Conservation (phyloP, 2,888 invertebrate genomes). For the Agriopis leucophaearia region DNA sequence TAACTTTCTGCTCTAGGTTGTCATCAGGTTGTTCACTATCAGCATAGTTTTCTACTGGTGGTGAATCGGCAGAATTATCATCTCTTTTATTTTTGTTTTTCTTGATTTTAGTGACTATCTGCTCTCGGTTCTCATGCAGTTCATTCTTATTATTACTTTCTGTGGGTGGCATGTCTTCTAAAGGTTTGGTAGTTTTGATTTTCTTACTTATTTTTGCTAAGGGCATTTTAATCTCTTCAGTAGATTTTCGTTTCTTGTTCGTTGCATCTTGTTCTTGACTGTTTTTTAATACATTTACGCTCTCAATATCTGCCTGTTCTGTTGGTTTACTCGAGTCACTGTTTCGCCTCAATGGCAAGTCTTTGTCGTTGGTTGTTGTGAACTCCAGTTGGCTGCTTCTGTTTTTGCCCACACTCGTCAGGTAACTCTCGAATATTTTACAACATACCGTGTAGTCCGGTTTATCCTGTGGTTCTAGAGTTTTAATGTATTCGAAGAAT, state of each 20-base stretch:
- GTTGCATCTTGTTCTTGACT: no score
- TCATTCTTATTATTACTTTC: background rate
- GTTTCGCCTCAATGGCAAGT: constrained; percentile 43
- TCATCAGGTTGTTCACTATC: background rate
- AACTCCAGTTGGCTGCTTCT: constrained; percentile 88
- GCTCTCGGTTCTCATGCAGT: background rate
- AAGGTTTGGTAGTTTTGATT: background rate
- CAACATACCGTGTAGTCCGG: constrained; percentile 92
- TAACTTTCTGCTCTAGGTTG: background rate
- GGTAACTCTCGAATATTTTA: constrained; percentile 88
- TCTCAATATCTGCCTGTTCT: background rate
- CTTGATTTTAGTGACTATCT: background rate
- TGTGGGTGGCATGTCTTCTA: background rate
- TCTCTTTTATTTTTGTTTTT: constrained; percentile 4
- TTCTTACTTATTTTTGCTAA: background rate
- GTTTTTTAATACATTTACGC: background rate
- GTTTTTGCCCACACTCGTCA: constrained; percentile 87
- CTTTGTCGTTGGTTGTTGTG: constrained; percentile 56
- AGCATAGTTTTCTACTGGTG: background rate
- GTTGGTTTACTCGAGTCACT: constrained; percentile 24
- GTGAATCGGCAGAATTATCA: background rate
- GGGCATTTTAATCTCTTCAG: background rate
- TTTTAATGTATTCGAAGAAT: constrained; percentile 89
- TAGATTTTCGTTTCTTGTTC: background rate
- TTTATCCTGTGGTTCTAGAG: constrained; percentile 89